Evolutionary conservation across 2,797 vertebrate genomes (phyloP), one percentile per base, ranked within the genome.

Genomic region (Coendou prehensilis): DNA sequence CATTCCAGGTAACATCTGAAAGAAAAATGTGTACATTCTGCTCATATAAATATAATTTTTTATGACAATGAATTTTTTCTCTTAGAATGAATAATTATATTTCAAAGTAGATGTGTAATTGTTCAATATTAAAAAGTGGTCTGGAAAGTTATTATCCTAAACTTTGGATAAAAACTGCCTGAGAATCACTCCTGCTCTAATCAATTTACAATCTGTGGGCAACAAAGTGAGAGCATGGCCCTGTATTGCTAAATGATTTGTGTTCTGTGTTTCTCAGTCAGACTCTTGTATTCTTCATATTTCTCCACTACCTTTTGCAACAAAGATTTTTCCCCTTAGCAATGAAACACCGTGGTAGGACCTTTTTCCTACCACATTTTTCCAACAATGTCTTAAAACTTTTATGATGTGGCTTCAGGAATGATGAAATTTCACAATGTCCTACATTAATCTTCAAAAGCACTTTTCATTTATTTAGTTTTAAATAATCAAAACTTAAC

Each of bases 401-500:
- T 96, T 94, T 89, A 97, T 95, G 76, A 91, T 78, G 26, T 81
- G 63, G 61, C 82, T 75, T 96, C 54, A 76, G 82, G 61, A 81
- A 97, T 84, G 80, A 95, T 78, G 78, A 95, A 76, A 96, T 94
- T 92, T 95, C n/a, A 45, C 71, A 91, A 83, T 84, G 81, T 6
- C 59, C 33, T 67, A 56, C 11, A 89, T 86, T 83, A 13, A 67
- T 93, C 89, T 93, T 94, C 79, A 86, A 76, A 92, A 81, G 5
- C 23, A 63, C 33, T 61, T 93, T 91, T 97, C 64, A 81, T 75
- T 91, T 95, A 79, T 26, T 45, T 63, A 88, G 57, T 30, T 96
- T 81, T 94, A 59, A 95, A 97, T 91, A 96, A 94, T 81, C 86
- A 87, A 90, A 94, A 87, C 50, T 86, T 92, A 64, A 92, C 50